Conservation (phyloP, 2,113 vertebrate genomes). For the Pseudorhombus dupliciocellatus region DNA sequence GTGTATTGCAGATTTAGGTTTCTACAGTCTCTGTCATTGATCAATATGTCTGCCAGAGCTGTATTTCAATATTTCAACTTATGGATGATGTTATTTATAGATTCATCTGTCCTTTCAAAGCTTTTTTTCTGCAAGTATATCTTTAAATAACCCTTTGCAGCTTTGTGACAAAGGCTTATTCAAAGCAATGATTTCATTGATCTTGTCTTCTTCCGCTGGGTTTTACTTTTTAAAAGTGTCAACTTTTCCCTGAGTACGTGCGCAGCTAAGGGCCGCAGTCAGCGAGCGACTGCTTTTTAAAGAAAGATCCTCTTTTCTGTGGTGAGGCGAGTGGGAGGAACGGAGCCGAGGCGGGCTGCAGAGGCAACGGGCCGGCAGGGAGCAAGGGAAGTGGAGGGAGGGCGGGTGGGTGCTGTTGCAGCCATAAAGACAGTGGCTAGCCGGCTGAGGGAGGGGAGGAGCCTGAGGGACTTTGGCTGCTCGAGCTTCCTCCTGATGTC, state of each 20-base stretch:
- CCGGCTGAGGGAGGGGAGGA: slow-evolving; percentile 44
- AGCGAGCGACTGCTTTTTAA: slow-evolving; percentile 30
- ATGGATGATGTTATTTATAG: not conserved
- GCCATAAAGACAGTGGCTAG: slow-evolving; percentile 31
- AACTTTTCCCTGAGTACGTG: slow-evolving; percentile 3
- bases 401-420: slow-evolving; percentile 37
- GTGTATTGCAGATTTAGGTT: slow-evolving; percentile 5
- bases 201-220: not conserved
- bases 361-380: slow-evolving; percentile 25
- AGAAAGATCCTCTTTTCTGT: slow-evolving; percentile 48
- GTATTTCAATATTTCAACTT: slow-evolving; percentile 1
- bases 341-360: slow-evolving; percentile 33
- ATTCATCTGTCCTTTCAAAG: not conserved
- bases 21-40: slow-evolving; percentile 2
- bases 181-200: not conserved
- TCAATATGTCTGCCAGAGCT: not conserved
- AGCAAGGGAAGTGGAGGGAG: slow-evolving; percentile 19
- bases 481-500: slow-evolving; percentile 68
- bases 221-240: not conserved
- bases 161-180: not conserved
- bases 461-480: slow-evolving; percentile 52
- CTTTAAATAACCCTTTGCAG: not conserved
- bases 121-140: not conserved
- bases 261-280: slow-evolving; percentile 22
- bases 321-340: slow-evolving; percentile 61